These are phyloP conservation scores for Caenorhabditis angaria DNA, from an alignment of 2,888 invertebrate species.

Conservation along the genomic window DNA sequence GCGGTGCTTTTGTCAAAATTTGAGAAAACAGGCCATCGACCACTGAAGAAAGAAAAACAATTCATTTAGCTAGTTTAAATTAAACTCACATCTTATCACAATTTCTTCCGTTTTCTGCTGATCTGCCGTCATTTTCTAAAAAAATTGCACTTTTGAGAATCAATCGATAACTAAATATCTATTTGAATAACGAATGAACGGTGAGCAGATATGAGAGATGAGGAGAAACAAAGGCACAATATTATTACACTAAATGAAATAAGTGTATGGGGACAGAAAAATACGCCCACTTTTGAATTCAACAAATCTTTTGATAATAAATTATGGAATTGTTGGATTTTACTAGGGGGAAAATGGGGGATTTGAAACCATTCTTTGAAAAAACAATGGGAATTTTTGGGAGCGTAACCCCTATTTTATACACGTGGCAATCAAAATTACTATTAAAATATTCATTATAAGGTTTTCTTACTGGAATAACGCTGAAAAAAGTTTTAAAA, in stretches of 20 bases:
- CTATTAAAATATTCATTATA: too few relatives aligned
- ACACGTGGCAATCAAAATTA: too few relatives aligned
- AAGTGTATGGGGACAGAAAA: not conserved
- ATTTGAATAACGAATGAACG: not conserved
- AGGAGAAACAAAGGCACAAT: not conserved
- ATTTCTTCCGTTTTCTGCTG: conserved; percentile 21
- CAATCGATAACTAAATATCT: not conserved
- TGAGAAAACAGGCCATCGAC: conserved; percentile 46
- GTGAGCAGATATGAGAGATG: conserved; percentile 1
- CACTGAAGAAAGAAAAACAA: conserved; percentile 28
- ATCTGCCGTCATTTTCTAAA: not conserved
- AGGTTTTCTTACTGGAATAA: too few relatives aligned
- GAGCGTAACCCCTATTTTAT: too few relatives aligned
- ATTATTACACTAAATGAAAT: conserved; percentile 1
- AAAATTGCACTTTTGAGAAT: not conserved
- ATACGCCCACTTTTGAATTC: not conserved
- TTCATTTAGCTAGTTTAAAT: not conserved
- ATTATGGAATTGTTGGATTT: too few relatives aligned
- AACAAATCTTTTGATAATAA: not conserved
- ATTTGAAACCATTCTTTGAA: too few relatives aligned
- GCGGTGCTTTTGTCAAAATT: conserved; percentile 45
- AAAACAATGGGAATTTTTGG: too few relatives aligned
- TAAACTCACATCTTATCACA: conserved; percentile 24
- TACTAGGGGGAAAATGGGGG: too few relatives aligned
- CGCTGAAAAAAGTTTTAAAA: too few relatives aligned